Percentiles rank a stretch among this genome's conserved stretches.
These are phyloP conservation scores for Drosophila hydei DNA, from an alignment of 1,140 invertebrate genomes.

Conservation along the genomic window DNA sequence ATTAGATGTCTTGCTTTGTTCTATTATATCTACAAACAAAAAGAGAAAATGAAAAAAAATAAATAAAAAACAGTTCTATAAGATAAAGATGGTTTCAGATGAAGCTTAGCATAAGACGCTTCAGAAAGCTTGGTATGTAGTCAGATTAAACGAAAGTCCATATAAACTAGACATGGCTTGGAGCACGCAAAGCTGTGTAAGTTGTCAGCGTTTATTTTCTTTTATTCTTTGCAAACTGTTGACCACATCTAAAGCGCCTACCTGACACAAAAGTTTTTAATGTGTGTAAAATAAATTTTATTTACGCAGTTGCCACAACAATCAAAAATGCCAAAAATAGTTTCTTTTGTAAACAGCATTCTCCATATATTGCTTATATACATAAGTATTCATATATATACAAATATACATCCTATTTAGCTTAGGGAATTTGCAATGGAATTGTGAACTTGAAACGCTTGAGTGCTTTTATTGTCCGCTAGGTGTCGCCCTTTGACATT, in stretches of 20 bases:
- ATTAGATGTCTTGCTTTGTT: background rate
- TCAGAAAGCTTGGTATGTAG: background rate
- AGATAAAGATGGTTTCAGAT: background rate
- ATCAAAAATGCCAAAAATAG: constrained; percentile 23
- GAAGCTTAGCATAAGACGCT: constrained; percentile 9
- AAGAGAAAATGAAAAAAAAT: background rate
- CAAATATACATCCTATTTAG: background rate
- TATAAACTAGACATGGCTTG: background rate
- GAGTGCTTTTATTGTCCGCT: constrained; percentile 18
- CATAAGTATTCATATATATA: background rate
- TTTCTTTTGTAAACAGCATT: constrained; percentile 10
- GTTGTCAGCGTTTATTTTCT: background rate
- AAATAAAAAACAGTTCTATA: background rate
- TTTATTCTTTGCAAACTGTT: background rate
- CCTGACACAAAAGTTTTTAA: constrained; percentile 1
- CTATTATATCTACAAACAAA: background rate
- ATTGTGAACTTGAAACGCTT: constrained; percentile 16
- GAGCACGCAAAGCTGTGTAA: background rate
- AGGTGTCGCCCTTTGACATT: constrained; percentile 22
- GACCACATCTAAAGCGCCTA: background rate
- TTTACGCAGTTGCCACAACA: constrained; percentile 5
- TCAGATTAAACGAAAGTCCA: background rate
- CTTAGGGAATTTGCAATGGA: constrained; percentile 9
- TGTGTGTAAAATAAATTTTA: background rate
- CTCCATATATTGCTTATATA: background rate